Evolutionary conservation across 2,113 vertebrate species (phyloP).

Genomic region (Apteryx owenii): DNA sequence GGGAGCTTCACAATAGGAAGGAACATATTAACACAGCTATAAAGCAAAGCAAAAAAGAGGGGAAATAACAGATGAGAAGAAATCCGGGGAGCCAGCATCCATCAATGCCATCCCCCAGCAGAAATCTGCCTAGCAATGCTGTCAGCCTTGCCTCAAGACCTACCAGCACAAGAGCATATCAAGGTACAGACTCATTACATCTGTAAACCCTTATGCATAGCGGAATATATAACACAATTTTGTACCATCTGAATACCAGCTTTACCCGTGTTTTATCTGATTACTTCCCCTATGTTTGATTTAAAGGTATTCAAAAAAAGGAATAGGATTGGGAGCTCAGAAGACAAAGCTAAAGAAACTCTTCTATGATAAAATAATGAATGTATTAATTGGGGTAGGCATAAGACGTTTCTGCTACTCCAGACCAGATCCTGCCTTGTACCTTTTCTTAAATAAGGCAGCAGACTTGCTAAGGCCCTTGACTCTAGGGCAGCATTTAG

Average conservation of each 20-base stretch:
- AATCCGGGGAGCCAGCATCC: not conserved
- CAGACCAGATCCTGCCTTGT: not conserved
- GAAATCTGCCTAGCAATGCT: not conserved
- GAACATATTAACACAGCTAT: not conserved
- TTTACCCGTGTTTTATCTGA: not conserved
- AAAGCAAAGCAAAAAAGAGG: not conserved
- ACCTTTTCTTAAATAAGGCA: not conserved
- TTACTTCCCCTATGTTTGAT: not conserved
- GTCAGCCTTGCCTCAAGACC: not conserved
- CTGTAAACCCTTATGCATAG: not conserved
- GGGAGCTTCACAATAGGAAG: not conserved
- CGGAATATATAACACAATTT: not conserved
- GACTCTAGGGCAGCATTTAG: not conserved
- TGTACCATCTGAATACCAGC: not conserved
- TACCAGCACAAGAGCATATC: not conserved
- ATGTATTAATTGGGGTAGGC: not conserved
- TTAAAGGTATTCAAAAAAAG: not conserved
- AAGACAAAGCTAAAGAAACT: not conserved
- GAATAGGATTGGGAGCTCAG: not conserved
- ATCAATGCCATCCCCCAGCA: not conserved
- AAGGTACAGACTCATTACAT: not conserved
- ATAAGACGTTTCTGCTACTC: not conserved
- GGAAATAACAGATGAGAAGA: not conserved
- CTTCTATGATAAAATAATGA: not conserved
- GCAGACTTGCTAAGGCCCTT: constrained; percentile 2